A percentile compares a stretch with the other conserved stretches of the same genome.
phyloP scores from a whole-genome alignment of 2,113 vertebrate genomes.

The Craseonycteris thonglongyai region DNA sequence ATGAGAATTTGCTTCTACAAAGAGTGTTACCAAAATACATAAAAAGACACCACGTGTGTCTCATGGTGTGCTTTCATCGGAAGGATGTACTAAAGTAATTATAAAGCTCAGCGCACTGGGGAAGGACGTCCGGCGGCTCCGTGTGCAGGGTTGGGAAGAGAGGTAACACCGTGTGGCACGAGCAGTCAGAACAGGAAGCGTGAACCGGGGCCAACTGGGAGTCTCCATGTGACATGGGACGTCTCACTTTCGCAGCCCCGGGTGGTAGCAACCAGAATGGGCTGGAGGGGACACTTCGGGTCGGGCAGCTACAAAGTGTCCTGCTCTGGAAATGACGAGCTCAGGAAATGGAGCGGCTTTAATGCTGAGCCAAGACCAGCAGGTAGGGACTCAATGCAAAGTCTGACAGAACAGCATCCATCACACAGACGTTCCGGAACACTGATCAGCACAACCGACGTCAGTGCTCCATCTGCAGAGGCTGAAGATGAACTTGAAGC shows the following conservation, averaged over 20 bases:
- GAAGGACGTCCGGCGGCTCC: not conserved
- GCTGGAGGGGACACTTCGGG: not conserved
- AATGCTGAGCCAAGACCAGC: rapidly evolving
- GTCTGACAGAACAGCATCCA: rapidly evolving
- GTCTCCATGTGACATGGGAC: rapidly evolving
- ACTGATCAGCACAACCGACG: rapidly evolving
- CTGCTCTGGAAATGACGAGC: not conserved
- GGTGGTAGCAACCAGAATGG: not conserved
- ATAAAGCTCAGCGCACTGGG: not conserved
- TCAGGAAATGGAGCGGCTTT: not conserved
- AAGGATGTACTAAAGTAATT: not conserved
- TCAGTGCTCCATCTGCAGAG: not conserved
- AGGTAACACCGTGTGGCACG: too few species aligned
- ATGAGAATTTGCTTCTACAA: not conserved
- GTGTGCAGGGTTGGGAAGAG: rapidly evolving
- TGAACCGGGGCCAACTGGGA: not conserved
- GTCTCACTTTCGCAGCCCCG: not conserved
- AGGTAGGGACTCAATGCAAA: not conserved
- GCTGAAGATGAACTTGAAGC: not conserved
- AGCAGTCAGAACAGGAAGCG: not conserved
- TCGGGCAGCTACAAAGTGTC: not conserved
- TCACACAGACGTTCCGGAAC: not conserved
- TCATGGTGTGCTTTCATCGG: not conserved
- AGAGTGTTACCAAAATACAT: not conserved
- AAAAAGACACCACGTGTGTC: not conserved